Base-by-base conservation (phyloP, 1,140 invertebrate species). In the Drosophila virilis region DNA sequence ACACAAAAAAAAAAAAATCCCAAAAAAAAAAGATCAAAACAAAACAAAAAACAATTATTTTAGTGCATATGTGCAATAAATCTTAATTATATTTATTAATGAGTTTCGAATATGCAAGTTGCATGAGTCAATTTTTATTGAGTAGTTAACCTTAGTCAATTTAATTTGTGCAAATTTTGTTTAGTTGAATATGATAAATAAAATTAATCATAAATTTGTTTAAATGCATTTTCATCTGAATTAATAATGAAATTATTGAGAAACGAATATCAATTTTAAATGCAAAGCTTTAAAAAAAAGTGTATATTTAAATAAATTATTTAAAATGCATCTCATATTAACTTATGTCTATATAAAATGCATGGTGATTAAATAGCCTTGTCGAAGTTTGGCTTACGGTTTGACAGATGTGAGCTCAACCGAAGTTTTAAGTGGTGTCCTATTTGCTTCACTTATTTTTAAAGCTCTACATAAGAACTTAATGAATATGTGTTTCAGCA, bases 1-100 rank as follows among this genome's bases (percentile, higher is more conserved):
- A 28, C 8, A 48, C 0, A 40, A 40, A 12, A 40, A 40, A 12
- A 12, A 15, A 17, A 40, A 48, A 46, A 46, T 2, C 13, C 66
- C 13, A 67, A 52, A 66, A 71, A 37, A 43, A 50, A 73, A 77
- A 60, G 65, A 72, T 55, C 40, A 43, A 54, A 32, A 7, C 38
- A 37, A 12, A 46, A 15, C 37, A 77, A 72, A 38, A 37, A 48
- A 32, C 51, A 71, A 82, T 57, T 79, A 82, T 43, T 73, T 89
- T 84, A 89, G 84, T 89, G 58, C 71, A 62, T 28, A 88, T 83
- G 73, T 88, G 84, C 84, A 84, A 89, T 88, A 89, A 89, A 83
- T 79, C 74, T 66, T 59, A 72, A 80, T 68, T 57, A 68, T 89
- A 89, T 78, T 89, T 89, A 74, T 88, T 71, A 79, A 81, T 58